Base-by-base conservation (phyloP, 2,113 vertebrate genomes). In the Craseonycteris thonglongyai region DNA sequence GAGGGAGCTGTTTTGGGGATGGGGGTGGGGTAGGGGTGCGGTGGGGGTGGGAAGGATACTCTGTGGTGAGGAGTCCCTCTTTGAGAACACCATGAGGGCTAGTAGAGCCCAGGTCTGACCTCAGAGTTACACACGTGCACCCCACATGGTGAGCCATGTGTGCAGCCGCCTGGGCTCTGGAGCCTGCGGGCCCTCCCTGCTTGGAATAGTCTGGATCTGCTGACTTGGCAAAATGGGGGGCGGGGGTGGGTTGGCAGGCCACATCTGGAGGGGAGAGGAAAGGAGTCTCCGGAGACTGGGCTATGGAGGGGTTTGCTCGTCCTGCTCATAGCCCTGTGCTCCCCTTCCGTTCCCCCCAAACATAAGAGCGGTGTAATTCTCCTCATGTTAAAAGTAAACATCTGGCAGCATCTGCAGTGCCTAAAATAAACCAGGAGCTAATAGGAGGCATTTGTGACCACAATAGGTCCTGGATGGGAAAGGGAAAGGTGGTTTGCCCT, bases 351-450 rank as follows among this genome's bases (percentile, higher is more conserved):
- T 33, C 19, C 38, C 69, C 84, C 38, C 69, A 92, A 59, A 78
- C 78, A 81, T 86, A 96, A 88, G 89, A 87, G 80, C 35, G 84
- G 86, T 72, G 79, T 88, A 91, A 96, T 90, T 96, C 95, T 96
- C 89, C 78, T 96, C 87, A 95, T 26, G 0, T 96, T 97, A 94
- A 95, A 93, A 94, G 95, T 97, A 96, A 97, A 96, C 96, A 97
- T 97, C 95, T 97, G 96, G 95, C 90, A 90, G 74, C 94, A 93
- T 97, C 95, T 96, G 83, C 86, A 95, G 56, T 47, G 90, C 95
- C 93, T 92, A 80, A 94, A 96, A 97, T 94, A 97, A 95, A 96
- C 75, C 61, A 84, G 92, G 71, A 93, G 59, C 90, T 90, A 94
- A 92, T 96, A 94, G 95, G 89, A 95, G 93, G 88, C 71, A 2